Evolutionary conservation across 2,113 vertebrate species (phyloP).

Genomic region (Lamprologus sp.): DNA sequence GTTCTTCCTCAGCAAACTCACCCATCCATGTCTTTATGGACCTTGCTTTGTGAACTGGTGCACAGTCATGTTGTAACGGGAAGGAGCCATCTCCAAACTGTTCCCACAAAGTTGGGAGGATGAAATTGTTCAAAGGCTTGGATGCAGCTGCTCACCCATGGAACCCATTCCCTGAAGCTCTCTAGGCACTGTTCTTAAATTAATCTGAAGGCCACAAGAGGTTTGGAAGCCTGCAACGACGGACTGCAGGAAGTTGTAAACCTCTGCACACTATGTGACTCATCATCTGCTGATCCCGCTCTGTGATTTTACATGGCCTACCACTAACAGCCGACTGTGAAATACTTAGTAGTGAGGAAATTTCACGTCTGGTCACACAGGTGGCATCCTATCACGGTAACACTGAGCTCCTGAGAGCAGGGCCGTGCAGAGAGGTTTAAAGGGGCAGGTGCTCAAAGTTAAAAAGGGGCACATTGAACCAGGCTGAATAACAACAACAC

Average conservation of each 20-base stretch:
- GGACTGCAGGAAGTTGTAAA: not conserved
- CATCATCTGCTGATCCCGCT: not conserved
- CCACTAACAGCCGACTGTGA: not conserved
- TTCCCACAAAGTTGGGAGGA: not conserved
- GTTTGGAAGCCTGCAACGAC: not conserved
- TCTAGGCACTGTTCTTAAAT: not conserved
- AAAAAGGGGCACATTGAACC: no score
- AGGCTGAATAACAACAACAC: no score
- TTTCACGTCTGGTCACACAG: not conserved
- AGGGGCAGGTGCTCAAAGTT: no score
- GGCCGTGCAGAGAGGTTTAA: no score
- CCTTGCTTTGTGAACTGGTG: not conserved
- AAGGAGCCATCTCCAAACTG: not conserved
- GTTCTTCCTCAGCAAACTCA: not conserved
- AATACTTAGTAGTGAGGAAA: not conserved
- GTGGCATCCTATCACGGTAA: not conserved
- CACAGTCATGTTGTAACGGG: not conserved
- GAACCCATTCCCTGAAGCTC: not conserved
- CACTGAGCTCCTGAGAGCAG: not conserved
- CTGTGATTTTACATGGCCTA: not conserved
- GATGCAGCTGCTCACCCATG: not conserved
- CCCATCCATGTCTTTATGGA: not conserved
- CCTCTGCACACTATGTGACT: not conserved
- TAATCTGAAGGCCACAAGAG: not conserved
- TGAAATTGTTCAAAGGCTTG: accelerated